Conservation (phyloP, 2,797 vertebrate genomes). For the Anguilla obscura region DNA sequence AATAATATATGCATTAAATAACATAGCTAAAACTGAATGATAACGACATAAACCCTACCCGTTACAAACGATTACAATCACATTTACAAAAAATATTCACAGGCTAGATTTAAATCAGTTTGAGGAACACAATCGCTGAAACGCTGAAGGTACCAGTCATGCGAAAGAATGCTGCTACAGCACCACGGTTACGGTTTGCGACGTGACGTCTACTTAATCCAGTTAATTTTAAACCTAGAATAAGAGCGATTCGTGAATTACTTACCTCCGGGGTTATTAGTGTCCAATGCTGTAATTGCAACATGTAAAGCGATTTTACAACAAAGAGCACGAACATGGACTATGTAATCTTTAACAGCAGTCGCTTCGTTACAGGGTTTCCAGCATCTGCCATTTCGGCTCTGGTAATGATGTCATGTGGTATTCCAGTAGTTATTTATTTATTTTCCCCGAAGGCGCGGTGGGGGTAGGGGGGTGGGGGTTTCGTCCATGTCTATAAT, state of each 20-base stretch:
- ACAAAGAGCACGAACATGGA: not conserved
- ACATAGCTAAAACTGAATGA: not conserved
- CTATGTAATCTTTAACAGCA: not conserved
- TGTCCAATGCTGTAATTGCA: slow-evolving; percentile 10
- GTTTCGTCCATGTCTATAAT: too few relatives aligned
- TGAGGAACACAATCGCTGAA: not conserved
- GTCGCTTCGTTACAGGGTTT: not conserved
- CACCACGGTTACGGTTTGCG: slow-evolving; percentile 26
- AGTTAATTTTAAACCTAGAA: slow-evolving; percentile 5
- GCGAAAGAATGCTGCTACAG: slow-evolving; percentile 11
- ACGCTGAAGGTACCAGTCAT: not conserved
- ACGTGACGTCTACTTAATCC: slow-evolving; percentile 7
- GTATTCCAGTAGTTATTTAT: slow-evolving; percentile 10
- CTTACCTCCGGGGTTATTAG: slow-evolving; percentile 30
- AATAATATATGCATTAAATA: not conserved
- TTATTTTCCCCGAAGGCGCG: slow-evolving; percentile 12
- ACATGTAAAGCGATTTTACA: slow-evolving; percentile 5
- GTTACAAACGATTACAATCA: not conserved
- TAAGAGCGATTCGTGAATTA: slow-evolving; percentile 12
- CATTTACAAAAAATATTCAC: slow-evolving; percentile 8
- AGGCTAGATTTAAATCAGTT: not conserved
- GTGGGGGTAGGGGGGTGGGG: not conserved
- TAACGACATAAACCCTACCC: not conserved
- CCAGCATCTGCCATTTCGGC: slow-evolving; percentile 30
- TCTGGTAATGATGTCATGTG: slow-evolving; percentile 30